A percentile compares a stretch with the other conserved stretches of the same genome.
Evolutionary conservation across 2,888 invertebrate genomes (phyloP).

Genomic region (Amiota communis): DNA sequence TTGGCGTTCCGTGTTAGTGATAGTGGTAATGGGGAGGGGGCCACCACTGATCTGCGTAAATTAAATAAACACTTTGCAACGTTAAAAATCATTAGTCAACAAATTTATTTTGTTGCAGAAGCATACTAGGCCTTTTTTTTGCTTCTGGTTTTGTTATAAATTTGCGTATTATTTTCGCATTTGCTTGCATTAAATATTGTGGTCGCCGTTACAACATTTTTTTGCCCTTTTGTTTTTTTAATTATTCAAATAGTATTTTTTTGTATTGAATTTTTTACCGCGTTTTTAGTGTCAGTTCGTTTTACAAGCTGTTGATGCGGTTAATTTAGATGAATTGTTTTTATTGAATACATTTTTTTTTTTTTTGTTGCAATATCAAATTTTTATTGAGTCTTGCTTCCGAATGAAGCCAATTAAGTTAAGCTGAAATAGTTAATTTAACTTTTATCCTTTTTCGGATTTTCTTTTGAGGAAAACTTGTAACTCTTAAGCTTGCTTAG

Average conservation of each 20-base stretch:
- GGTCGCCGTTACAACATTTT: neutral
- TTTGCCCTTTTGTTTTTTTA: neutral
- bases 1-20: neutral
- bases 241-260: constrained; percentile 1
- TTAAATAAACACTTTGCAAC: constrained; percentile 27
- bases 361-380: too few relatives aligned
- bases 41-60: constrained; percentile 16
- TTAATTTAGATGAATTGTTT: too few relatives aligned
- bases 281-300: neutral
- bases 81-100: constrained; percentile 31
- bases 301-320: too few relatives aligned
- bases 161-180: constrained; percentile 21
- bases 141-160: neutral
- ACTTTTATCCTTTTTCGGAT: neutral
- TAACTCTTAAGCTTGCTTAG: neutral
- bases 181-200: constrained; percentile 20
- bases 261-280: neutral
- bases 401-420: too few relatives aligned
- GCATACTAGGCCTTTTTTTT: too few relatives aligned
- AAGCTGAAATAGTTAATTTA: neutral
- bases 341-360: too few relatives aligned
- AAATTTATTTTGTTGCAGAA: constrained; percentile 21
- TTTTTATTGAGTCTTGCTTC: too few relatives aligned
- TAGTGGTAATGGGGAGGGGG: neutral
- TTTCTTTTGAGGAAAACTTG: neutral